These are phyloP conservation scores for Alosa alosa DNA, from an alignment of 2,113 vertebrate species.

Conservation along the genomic window DNA sequence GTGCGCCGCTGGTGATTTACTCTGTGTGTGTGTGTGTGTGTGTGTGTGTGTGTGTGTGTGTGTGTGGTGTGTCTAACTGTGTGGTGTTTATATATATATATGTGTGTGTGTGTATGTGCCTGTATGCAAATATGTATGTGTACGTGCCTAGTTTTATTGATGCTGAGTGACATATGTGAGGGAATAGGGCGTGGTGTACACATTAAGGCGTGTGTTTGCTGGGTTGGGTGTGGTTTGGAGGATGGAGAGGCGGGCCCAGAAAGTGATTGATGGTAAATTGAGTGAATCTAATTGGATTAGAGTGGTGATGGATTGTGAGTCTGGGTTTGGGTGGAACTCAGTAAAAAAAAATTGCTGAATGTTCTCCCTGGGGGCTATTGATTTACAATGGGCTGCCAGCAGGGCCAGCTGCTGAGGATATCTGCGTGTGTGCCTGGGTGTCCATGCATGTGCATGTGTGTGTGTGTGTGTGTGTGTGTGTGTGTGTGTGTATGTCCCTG, in stretches of 20 bases:
- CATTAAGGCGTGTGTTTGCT: background rate
- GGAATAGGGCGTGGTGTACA: background rate
- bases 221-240: background rate
- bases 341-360: background rate
- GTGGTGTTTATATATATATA: background rate
- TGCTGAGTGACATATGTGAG: background rate
- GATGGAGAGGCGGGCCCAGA: background rate
- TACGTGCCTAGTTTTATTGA: background rate
- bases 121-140: background rate
- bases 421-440: background rate
- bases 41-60: conserved; percentile 19
- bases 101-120: background rate
- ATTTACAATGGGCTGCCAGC: conserved; percentile 18
- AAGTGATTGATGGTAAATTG: conserved; percentile 1
- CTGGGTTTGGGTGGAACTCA: background rate
- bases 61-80: background rate
- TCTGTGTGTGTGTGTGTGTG: background rate
- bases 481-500: too few species aligned
- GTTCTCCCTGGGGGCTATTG: background rate
- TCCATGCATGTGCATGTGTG: background rate
- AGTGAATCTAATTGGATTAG: conserved; percentile 8
- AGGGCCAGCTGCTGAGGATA: background rate
- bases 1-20: background rate
- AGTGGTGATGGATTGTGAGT: background rate
- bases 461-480: background rate